Evolutionary conservation across 2,888 invertebrate genomes (phyloP).

Genomic region (Odontomyia ornata): DNA sequence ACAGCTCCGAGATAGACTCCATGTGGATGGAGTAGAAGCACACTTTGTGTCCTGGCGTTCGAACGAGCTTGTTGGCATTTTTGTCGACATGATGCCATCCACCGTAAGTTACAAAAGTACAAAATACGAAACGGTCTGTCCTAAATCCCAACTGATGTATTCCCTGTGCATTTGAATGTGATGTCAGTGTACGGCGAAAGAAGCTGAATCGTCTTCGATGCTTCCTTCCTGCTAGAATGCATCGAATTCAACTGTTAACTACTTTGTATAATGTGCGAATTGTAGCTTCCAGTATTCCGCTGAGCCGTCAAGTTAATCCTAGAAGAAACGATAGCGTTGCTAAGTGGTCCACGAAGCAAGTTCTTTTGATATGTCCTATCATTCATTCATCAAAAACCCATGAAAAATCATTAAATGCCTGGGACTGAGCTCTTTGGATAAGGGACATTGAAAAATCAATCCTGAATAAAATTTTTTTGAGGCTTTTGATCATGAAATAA

Average conservation of each 20-base stretch:
- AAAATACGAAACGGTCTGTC: not conserved
- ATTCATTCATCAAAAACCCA: too few species aligned
- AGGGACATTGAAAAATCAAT: too few species aligned
- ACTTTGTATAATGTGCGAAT: not conserved
- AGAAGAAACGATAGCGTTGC: not conserved
- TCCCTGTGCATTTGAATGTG: too few species aligned
- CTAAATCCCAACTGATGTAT: not conserved
- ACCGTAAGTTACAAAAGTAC: not conserved
- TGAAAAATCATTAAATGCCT: too few species aligned
- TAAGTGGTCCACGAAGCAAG: not conserved
- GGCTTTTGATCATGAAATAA: too few species aligned
- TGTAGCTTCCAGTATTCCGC: not conserved
- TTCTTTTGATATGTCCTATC: too few species aligned
- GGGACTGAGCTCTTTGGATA: too few species aligned
- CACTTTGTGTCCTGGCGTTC: not conserved
- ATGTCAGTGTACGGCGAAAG: too few species aligned
- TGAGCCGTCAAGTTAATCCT: too few species aligned
- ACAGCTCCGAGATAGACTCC: too few species aligned
- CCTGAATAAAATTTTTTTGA: too few species aligned
- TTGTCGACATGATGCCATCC: constrained; percentile 18
- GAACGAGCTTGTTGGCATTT: constrained; percentile 12
- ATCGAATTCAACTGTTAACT: not conserved
- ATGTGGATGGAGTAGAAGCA: too few species aligned
- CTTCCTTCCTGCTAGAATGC: not conserved
- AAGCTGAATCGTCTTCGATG: not conserved